A percentile compares a stretch with the other conserved stretches of the same genome.
Evolutionary conservation across 2,113 vertebrate genomes (phyloP).

Genomic region (Recurvirostra avosetta): DNA sequence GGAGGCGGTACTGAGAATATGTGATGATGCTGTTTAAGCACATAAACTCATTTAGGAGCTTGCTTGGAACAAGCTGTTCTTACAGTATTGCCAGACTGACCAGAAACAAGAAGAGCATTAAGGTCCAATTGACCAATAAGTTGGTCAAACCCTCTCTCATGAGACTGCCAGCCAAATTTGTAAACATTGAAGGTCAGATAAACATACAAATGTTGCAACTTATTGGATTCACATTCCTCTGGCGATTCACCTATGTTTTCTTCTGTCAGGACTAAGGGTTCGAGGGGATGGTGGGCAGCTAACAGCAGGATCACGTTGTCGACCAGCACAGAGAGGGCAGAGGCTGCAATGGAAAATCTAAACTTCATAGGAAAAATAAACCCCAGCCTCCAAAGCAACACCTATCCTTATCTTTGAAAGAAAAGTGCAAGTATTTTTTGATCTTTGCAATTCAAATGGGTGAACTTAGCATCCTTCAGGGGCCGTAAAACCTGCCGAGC

Average conservation of each 20-base stretch:
- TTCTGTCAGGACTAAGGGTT: neutral
- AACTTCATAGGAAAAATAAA: neutral
- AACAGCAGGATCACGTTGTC: neutral
- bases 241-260: conserved; percentile 39
- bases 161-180: conserved; percentile 26
- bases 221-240: conserved; percentile 24
- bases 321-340: neutral
- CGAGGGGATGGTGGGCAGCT: neutral
- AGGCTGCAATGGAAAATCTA: neutral
- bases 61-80: conserved; percentile 59
- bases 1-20: neutral
- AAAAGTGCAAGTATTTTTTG: fast-evolving
- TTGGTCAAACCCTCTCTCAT: conserved; percentile 42
- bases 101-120: conserved; percentile 32
- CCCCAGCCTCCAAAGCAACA: neutral
- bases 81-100: conserved; percentile 28
- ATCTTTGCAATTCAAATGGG: neutral
- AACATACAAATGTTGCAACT: conserved; percentile 55
- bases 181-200: conserved; percentile 35
- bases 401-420: neutral
- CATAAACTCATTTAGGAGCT: neutral
- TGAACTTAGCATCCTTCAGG: neutral
- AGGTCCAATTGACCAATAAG: conserved; percentile 16
- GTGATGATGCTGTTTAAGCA: neutral
- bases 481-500: neutral